Percentiles rank a stretch among this genome's conserved stretches.
phyloP scores from a whole-genome alignment of 2,888 invertebrate species.

The Nomada ruficornis region DNA sequence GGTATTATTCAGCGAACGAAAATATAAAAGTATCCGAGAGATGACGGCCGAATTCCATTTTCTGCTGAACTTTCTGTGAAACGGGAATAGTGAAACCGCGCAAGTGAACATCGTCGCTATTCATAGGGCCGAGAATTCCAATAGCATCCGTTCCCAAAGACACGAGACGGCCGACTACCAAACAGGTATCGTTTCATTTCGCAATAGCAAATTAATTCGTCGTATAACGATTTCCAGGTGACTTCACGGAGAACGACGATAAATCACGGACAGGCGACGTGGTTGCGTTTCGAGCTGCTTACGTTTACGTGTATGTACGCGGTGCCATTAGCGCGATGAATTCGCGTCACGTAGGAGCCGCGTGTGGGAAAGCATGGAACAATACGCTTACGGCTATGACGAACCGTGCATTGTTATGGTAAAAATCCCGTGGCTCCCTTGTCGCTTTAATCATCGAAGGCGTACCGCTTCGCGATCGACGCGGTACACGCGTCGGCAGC shows the following conservation, averaged over 20 bases:
- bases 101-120: not conserved
- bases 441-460: conserved; percentile 59
- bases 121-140: not conserved
- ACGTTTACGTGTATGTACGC: conserved; percentile 27
- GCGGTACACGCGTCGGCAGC: conserved; percentile 35
- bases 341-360: conserved; percentile 77
- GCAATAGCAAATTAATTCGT: conserved; percentile 29
- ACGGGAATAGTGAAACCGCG: too few relatives aligned
- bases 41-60: too few relatives aligned
- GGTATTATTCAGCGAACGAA: too few relatives aligned
- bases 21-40: too few relatives aligned
- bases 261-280: conserved; percentile 40
- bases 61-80: too few relatives aligned
- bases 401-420: conserved; percentile 69
- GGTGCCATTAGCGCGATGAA: conserved; percentile 74
- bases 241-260: conserved; percentile 31
- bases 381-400: conserved; percentile 69
- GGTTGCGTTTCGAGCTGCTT: conserved; percentile 30
- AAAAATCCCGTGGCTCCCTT: conserved; percentile 57
- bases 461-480: conserved; percentile 34
- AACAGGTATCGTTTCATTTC: not conserved
- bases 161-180: not conserved
- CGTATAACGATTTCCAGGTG: conserved; percentile 25
- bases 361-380: conserved; percentile 77
- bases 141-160: not conserved